Evolutionary conservation across 2,888 invertebrate species (phyloP), one percentile per base, ranked within the genome.

Genomic region (Mimas tiliae): DNA sequence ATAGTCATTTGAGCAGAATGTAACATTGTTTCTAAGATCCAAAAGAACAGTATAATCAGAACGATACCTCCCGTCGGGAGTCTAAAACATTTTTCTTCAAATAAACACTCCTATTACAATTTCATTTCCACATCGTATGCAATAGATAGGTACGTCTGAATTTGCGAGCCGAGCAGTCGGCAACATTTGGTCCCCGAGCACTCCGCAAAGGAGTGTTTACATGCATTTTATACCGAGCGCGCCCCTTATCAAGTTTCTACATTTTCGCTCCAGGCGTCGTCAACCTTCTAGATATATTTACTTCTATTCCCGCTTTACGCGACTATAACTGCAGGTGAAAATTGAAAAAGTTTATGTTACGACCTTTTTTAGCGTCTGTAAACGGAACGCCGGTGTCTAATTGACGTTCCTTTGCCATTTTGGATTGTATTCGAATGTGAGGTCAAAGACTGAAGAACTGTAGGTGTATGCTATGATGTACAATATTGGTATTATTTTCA

Each of bases 291-390:
- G 84, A 86, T 87, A 90, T 88, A 88, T 90, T 89, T 88, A 89
- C 87, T 85, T 81, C 72, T 73, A 80, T 82, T 80, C 83, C 79
- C 83, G 82, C 87, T 91, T 92, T 90, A 91, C 82, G 79, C 83
- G 83, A 84, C 82, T 87, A 87, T 88, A 89, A 90, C 87, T 88
- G 86, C 84, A 90, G 87, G 90, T 90, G 91, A 89, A 92, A 93
- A 92, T 93, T 93, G 90, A 91, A 93, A 93, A 93, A 91, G 89
- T 92, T 91, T 90, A 90, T 86, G 88, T 91, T 88, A 91, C 86
- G 87, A 90, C 81, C 77, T 58, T 81, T 86, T 90, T 88, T 88
- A 87, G 84, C 84, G 82, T 87, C 87, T 79, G 76, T 78, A 83
- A 88, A 87, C 80, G 86, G 80, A 82, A 84, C 80, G 81, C 80